Evolutionary conservation across 64 coral and sea anemone genomes (phyloP), one percentile per base, ranked within the genome.

Genomic region (Montipora capricornis): DNA sequence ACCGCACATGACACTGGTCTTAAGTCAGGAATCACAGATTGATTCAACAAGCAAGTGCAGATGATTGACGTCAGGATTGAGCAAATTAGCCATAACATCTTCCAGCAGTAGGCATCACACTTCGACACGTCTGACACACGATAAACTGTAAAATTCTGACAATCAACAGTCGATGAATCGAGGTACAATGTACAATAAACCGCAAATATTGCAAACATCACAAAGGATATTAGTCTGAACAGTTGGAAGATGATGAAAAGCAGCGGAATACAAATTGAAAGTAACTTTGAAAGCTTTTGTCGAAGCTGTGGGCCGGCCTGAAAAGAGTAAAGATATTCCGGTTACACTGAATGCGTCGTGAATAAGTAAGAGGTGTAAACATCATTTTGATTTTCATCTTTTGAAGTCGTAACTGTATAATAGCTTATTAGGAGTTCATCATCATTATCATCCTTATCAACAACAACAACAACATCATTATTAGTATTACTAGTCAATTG

Each of bases 61-160:
- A 89, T 47, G 6, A 22, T 45, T 13, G 90, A 92, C 5, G 95
- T 96, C 13, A 69, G n/a, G 5, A 89, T 59, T 8, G 95, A 96
- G 49, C 84, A 93, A 5, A 50, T 29, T 2, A 96, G 78, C 95
- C 95, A 96, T 7, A 87, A 5, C 6, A 77, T 67, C 51, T 96
- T 93, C 95, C 95, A 96, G 17, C 95, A 93, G 61, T 84, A 96
- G 6, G 84, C 76, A 69, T 92, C 86, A 82, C 90, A 96, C 5
- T 5, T 7, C 44, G 86, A 79, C 5, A 47, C 83, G 15, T 5
- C 4, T 52, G 86, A 79, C 5, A 47, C 83, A 15, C 70, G 69
- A 70, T 96, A 96, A n/a, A 89, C 77, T 2, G 95, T 93, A 45
- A 89, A 96, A 73, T 85, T 89, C 1, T 78, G 59, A 53, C 95